Evolutionary conservation across 2,113 vertebrate species (phyloP).

Genomic region (Ctenomys sociabilis): DNA sequence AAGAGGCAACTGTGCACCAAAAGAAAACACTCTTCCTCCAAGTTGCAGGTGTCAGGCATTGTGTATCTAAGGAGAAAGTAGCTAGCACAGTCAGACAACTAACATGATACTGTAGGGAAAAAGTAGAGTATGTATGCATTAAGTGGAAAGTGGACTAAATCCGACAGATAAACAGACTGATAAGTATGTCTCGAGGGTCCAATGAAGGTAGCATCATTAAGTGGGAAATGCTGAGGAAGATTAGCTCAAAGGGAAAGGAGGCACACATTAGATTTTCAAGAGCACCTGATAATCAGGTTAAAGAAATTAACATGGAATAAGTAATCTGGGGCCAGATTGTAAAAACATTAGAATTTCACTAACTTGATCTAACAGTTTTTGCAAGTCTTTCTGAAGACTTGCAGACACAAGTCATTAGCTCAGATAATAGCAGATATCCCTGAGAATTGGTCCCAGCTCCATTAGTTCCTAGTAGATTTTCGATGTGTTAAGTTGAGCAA

Average conservation of each 20-base stretch:
- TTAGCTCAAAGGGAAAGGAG: conserved; percentile 72
- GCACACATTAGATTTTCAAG: conserved; percentile 66
- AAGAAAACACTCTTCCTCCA: background rate
- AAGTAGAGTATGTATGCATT: background rate
- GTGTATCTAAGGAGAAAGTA: background rate
- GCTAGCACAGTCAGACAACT: background rate
- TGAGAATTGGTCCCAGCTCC: conserved; percentile 30
- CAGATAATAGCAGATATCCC: background rate
- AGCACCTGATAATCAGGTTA: conserved; percentile 71
- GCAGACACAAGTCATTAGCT: conserved; percentile 9
- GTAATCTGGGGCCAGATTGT: conserved; percentile 40
- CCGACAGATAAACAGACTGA: conserved; percentile 60
- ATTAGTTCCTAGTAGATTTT: conserved; percentile 33
- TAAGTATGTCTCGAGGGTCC: conserved; percentile 13
- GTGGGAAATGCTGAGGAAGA: conserved; percentile 74
- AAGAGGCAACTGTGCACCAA: background rate
- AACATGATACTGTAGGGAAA: background rate
- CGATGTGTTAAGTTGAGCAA: conserved; percentile 7
- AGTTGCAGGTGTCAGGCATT: background rate
- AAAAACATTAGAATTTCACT: background rate
- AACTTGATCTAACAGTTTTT: conserved; percentile 18
- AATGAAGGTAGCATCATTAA: conserved; percentile 67
- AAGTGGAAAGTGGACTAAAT: conserved; percentile 59
- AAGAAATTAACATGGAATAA: conserved; percentile 76
- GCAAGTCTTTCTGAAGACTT: background rate